Conservation (phyloP, 1,140 invertebrate species). For the Cecropterus lyciades region DNA sequence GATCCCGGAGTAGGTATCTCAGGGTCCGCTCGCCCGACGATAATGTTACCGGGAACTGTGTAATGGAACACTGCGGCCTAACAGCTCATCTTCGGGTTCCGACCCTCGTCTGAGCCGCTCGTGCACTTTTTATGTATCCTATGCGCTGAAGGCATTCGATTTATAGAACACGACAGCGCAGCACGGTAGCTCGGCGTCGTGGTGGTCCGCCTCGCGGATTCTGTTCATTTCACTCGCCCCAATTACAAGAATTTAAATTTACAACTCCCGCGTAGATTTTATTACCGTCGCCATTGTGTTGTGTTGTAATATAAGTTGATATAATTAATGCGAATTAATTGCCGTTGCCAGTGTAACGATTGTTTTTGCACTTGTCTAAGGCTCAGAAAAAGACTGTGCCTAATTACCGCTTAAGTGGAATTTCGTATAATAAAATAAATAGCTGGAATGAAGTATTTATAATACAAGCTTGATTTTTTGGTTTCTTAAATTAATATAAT, state of each 20-base stretch:
- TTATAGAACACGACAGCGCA: constrained; percentile 46
- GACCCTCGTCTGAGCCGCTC: constrained; percentile 49
- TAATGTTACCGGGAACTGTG: constrained; percentile 73
- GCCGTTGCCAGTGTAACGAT: constrained; percentile 9
- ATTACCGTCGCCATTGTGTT: constrained; percentile 38
- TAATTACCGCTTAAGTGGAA: constrained; percentile 17
- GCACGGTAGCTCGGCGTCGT: constrained; percentile 50
- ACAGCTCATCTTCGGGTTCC: constrained; percentile 34
- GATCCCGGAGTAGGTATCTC: constrained; percentile 66
- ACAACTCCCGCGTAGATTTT: constrained; percentile 61
- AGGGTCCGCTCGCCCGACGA: constrained; percentile 58
- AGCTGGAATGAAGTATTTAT: no score
- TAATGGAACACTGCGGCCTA: constrained; percentile 69
- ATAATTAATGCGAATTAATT: constrained; percentile 34
- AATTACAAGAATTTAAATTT: constrained; percentile 55
- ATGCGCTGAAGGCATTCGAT: constrained; percentile 55
- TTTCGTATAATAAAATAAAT: constrained; percentile 5
- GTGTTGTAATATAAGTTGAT: constrained; percentile 10
- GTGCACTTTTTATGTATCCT: constrained; percentile 55
- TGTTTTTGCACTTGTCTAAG: constrained; percentile 14
- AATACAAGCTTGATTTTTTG: no score
- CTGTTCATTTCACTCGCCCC: constrained; percentile 45
- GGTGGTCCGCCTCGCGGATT: constrained; percentile 60
- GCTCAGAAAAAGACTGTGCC: background rate
- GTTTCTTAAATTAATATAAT: no score